Base-by-base conservation (phyloP, 1,140 invertebrate genomes). In the Bombus turneri region DNA sequence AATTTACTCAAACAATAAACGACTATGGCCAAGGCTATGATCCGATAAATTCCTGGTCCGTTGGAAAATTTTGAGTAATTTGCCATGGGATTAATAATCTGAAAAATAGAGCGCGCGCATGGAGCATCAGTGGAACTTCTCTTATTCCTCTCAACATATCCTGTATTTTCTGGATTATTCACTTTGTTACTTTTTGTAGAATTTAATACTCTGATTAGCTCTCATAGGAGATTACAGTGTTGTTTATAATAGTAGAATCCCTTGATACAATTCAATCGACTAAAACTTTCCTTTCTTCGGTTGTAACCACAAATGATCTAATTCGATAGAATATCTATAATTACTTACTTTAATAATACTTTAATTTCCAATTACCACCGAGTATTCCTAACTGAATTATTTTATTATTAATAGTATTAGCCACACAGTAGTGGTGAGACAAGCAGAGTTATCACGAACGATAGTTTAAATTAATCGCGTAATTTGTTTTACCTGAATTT, bases 1-100 rank as follows among this genome's bases (percentile, higher is more conserved):
- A 75, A 83, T 76, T 83, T 66, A 15, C 59, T 75, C 34, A 10
- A n/a, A 64, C 81, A 66, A 31, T 68, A 25, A 68, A 76, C 47
- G 80, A 6, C 37, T 12, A 59, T 9, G n/a, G 13, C 71, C 13
- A 15, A 15, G 8, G n/a, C 15, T 2, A 39, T 64, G 25, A 34
- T 8, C 28, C 68, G 79, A 72, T 37, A 6, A 68, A 59, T 59
- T 72, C 53, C 22, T 12, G 10, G 18, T 0, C 37, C 9, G 31
- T 72, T 39, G 74, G n/a, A 41, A 39, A 59, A 62, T 81, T 73
- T 62, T n/a, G 12, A 53, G 68, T 43, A 18, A 62, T 62, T 81
- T 62, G n/a, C 37, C 31, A 2, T n/a, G 5, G 13, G 13, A 73
- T 73, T 81, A 73, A 73, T 81, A 81, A 81, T 43, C 47, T 34